Evolutionary conservation across 2,888 invertebrate species (phyloP), one percentile per base, ranked within the genome.

Genomic region (Sphaeridia pumilis): DNA sequence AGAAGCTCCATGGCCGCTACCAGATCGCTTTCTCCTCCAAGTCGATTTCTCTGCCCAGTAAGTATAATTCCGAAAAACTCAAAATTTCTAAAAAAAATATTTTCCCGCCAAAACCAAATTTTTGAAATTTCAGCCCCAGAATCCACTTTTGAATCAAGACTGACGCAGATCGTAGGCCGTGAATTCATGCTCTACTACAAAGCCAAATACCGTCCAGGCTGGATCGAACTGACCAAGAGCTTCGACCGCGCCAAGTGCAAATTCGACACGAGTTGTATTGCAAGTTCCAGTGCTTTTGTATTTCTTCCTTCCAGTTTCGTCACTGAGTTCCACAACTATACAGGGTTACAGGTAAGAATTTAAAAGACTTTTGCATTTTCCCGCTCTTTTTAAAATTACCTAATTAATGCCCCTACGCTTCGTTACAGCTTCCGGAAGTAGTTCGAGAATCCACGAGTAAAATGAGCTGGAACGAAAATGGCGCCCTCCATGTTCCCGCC

Each of bases 101-200:
- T n/a, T n/a, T n/a, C n/a, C n/a, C n/a, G n/a, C n/a, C n/a, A n/a
- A n/a, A n/a, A n/a, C n/a, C n/a, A n/a, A n/a, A n/a, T n/a, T n/a
- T n/a, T n/a, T n/a, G n/a, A n/a, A n/a, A n/a, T 48, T 54, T 4
- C 34, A 63, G 63, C 59, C 45, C 59, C 63, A 1, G 63, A 63
- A 26, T 53, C 57, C 3, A 42, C 58, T n/a, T 63, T 63, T 53
- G 63, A 59, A 45, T 47, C 53, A n/a, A 55, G 57, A 20, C 55
- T 63, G 5, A 54, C 58, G 17, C 36, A 55, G 34, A 54, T 60
- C 17, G 63, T 64, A 36, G 58, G 61, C 21, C 59, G 59, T 7
- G 57, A 58, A 7, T 64, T 58, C 45, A 61, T 64, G 45, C 57
- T 63, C 42, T 61, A 61, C 50, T 64, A 63, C 52, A 59, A 63